These are phyloP conservation scores for Drosophila parabipectinata DNA, from an alignment of 1,140 invertebrate genomes.

Conservation along the genomic window DNA sequence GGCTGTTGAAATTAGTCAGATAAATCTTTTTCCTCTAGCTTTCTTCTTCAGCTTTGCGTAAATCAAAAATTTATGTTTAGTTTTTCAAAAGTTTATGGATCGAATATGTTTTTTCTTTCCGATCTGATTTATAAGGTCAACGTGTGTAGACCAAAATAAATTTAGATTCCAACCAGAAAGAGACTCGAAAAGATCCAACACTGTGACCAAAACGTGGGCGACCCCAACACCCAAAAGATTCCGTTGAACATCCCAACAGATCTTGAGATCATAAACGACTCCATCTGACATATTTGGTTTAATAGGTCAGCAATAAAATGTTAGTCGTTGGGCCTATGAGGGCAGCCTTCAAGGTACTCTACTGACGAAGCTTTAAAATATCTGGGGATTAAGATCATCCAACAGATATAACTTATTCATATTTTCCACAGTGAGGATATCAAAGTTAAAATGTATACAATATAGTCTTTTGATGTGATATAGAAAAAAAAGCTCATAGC, in stretches of 20 bases:
- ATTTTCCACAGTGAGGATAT: not conserved
- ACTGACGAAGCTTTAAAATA: no score
- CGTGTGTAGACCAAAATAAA: slow-evolving; percentile 62
- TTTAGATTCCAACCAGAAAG: slow-evolving; percentile 31
- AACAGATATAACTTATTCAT: not conserved
- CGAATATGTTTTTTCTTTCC: slow-evolving; percentile 40
- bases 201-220: slow-evolving; percentile 65
- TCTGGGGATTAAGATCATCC: no score
- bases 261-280: slow-evolving; percentile 63
- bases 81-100: slow-evolving; percentile 62
- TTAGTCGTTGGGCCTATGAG: slow-evolving; percentile 1
- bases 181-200: slow-evolving; percentile 24
- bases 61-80: slow-evolving; percentile 74
- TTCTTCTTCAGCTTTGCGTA: slow-evolving; percentile 54
- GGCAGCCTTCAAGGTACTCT: no score
- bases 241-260: slow-evolving; percentile 24
- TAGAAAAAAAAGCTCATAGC: slow-evolving; percentile 40
- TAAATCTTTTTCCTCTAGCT: slow-evolving; percentile 49
- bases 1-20: slow-evolving; percentile 64
- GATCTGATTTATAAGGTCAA: slow-evolving; percentile 76
- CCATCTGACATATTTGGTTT: slow-evolving; percentile 68
- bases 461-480: slow-evolving; percentile 36
- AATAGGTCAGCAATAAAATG: slow-evolving; percentile 58
- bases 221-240: slow-evolving; percentile 40
- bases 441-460: slow-evolving; percentile 27